phyloP scores from a whole-genome alignment of 2,888 invertebrate genomes.

The Aricia artaxerxes region DNA sequence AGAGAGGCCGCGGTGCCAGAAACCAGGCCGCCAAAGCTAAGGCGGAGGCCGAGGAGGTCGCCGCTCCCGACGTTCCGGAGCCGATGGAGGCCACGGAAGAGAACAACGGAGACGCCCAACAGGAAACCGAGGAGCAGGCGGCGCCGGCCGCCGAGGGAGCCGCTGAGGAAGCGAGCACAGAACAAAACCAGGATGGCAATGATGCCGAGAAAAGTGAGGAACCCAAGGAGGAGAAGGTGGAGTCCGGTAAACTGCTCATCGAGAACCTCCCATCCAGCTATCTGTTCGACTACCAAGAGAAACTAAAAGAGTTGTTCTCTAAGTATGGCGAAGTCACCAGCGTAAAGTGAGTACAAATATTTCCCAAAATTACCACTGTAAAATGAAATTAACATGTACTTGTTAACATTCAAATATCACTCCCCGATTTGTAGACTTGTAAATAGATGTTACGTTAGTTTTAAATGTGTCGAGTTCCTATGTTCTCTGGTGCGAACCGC shows the following conservation, averaged over 20 bases:
- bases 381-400: slow-evolving; percentile 47
- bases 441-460: slow-evolving; percentile 24
- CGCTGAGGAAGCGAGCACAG: slow-evolving; percentile 45
- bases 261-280: slow-evolving; percentile 73
- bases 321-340: slow-evolving; percentile 69
- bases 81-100: slow-evolving; percentile 56
- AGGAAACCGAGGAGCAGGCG: slow-evolving; percentile 52
- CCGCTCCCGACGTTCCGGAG: slow-evolving; percentile 51
- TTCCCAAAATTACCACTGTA: neutral
- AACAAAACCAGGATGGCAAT: slow-evolving; percentile 51
- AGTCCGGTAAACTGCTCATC: slow-evolving; percentile 74
- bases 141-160: slow-evolving; percentile 45
- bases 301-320: slow-evolving; percentile 74
- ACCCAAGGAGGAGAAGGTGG: slow-evolving; percentile 68
- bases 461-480: slow-evolving; percentile 47
- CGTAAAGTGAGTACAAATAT: slow-evolving; percentile 63
- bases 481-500: slow-evolving; percentile 60
- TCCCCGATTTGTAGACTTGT: slow-evolving; percentile 49
- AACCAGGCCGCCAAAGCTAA: slow-evolving; percentile 65
- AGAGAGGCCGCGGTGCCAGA: slow-evolving; percentile 72
- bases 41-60: slow-evolving; percentile 44
- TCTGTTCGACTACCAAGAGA: slow-evolving; percentile 75
- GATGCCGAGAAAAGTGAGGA: slow-evolving; percentile 59
- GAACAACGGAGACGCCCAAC: slow-evolving; percentile 62
- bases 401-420: slow-evolving; percentile 79